Evolutionary conservation across 1,140 invertebrate species (phyloP).

Genomic region (Calliopsis andreniformis): DNA sequence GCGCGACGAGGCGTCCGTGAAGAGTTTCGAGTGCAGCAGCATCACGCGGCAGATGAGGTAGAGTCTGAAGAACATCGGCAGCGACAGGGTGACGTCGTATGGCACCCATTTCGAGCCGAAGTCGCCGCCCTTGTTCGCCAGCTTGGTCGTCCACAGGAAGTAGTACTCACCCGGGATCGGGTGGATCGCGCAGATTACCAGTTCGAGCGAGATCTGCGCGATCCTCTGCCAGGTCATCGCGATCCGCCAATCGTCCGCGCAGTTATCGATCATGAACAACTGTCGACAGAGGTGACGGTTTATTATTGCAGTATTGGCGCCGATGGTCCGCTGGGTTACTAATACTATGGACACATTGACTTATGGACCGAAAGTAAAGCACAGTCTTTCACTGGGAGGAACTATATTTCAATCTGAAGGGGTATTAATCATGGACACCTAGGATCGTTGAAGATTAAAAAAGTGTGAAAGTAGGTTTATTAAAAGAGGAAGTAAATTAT

Average conservation of each 20-base stretch:
- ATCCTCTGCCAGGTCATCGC: conserved; percentile 99
- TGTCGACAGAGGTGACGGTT: conserved; percentile 76
- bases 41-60: conserved; percentile 99
- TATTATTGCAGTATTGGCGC: background rate
- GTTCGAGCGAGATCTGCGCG: conserved; percentile 95
- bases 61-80: conserved; percentile 99
- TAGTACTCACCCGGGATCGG: conserved; percentile 98
- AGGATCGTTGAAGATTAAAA: too few relatives aligned
- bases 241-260: conserved; percentile 99
- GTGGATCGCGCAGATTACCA: conserved; percentile 97
- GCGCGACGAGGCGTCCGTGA: conserved; percentile 97
- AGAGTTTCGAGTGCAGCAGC: conserved; percentile 99
- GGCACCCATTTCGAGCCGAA: conserved; percentile 93
- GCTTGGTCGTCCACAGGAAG: conserved; percentile 97
- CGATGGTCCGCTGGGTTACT: background rate
- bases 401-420: too few relatives aligned
- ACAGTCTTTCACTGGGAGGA: too few relatives aligned
- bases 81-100: conserved; percentile 96
- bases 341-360: too few relatives aligned
- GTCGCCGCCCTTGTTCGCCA: conserved; percentile 94
- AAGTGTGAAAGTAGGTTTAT: too few relatives aligned
- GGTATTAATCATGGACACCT: too few relatives aligned
- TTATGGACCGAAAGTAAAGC: too few relatives aligned
- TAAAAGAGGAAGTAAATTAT: too few relatives aligned
- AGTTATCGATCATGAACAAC: conserved; percentile 99